Conservation (phyloP, 2,113 vertebrate genomes). For the Pitta sordida region DNA sequence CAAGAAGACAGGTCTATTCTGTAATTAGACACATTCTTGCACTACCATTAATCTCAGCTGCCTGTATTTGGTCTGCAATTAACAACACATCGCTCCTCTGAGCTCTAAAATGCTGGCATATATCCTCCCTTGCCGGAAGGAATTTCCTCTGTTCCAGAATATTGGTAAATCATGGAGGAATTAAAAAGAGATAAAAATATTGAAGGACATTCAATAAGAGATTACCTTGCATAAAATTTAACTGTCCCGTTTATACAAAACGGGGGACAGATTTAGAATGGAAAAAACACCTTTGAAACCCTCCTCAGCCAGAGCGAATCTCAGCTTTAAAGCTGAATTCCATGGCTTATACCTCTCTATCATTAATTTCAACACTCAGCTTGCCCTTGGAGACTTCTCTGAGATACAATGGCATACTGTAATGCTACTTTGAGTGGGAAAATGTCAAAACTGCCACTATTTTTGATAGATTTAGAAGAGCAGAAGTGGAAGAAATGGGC, state of each 20-base stretch:
- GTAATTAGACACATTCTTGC: neutral
- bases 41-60: neutral
- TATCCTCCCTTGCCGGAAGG: neutral
- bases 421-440: neutral
- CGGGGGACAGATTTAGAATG: neutral
- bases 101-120: neutral
- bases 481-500: constrained; percentile 7
- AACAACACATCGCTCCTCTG: neutral
- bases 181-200: neutral
- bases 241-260: neutral
- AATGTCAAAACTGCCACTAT: constrained; percentile 44
- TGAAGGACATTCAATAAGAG: neutral
- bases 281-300: neutral
- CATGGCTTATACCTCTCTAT: neutral
- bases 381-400: constrained; percentile 12
- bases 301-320: neutral
- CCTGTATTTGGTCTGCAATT: neutral
- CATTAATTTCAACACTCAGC: neutral
- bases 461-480: constrained; percentile 31
- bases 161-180: neutral
- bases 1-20: neutral
- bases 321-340: neutral
- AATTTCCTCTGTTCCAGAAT: neutral
- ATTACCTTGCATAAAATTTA: neutral
- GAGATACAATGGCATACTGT: neutral